Evolutionary conservation across 1,140 invertebrate genomes (phyloP).

Genomic region (Caenorhabditis tropicalis): DNA sequence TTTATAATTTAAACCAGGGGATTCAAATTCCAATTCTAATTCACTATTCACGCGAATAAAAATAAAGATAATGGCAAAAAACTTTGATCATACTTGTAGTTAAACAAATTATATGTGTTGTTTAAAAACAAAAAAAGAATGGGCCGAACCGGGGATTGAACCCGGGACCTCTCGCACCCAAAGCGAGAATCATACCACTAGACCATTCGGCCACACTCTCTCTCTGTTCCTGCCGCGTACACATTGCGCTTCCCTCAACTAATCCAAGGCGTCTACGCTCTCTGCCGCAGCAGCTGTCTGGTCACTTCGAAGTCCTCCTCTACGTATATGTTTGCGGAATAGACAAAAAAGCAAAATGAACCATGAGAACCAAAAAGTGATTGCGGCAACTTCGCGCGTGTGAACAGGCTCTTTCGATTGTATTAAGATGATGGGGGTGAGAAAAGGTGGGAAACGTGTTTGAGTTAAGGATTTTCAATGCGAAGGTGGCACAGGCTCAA

Average conservation of each 20-base stretch:
- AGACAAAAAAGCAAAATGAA: conserved; percentile 22
- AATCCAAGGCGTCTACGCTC: not conserved
- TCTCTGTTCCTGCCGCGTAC: not conserved
- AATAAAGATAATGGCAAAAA: too few relatives aligned
- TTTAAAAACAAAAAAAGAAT: conserved; percentile 36
- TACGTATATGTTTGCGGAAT: conserved; percentile 17
- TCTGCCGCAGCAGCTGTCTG: too few relatives aligned
- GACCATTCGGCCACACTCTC: conserved; percentile 57
- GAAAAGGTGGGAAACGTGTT: conserved; percentile 35
- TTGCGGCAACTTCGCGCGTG: conserved; percentile 8
- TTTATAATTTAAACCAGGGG: too few relatives aligned
- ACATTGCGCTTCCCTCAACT: not conserved
- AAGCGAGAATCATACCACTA: conserved; percentile 71
- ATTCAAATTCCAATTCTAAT: too few relatives aligned
- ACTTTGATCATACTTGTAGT: too few relatives aligned
- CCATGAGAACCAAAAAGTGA: conserved; percentile 4
- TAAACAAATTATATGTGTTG: too few relatives aligned
- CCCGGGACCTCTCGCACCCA: conserved; percentile 71
- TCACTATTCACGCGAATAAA: too few relatives aligned
- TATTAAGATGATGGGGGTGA: conserved; percentile 7
- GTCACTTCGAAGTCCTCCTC: not conserved
- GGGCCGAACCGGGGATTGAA: conserved; percentile 63
- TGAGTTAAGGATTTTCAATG: conserved; percentile 10
- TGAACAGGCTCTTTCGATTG: conserved; percentile 40
- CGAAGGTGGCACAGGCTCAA: conserved; percentile 30